phyloP scores from a whole-genome alignment of 2,797 vertebrate genomes.

The Peromyscus melanophrys region DNA sequence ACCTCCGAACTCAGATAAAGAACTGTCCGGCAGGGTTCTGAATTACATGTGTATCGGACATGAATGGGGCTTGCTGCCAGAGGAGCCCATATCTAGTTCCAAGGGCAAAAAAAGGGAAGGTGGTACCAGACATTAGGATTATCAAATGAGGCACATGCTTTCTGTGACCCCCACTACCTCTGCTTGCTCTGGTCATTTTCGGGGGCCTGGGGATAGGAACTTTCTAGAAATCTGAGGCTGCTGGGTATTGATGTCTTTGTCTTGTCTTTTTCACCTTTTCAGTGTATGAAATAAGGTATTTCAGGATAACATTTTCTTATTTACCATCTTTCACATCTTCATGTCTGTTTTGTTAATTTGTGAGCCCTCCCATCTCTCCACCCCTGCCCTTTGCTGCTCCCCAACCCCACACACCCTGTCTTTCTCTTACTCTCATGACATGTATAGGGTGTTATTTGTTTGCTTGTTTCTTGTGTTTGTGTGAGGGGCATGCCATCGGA shows the following conservation, averaged over 20 bases:
- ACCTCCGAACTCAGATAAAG: background rate
- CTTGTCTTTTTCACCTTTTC: background rate
- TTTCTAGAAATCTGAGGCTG: background rate
- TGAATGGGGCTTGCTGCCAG: background rate
- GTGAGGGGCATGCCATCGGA: background rate
- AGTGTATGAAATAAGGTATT: background rate
- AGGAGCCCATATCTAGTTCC: background rate
- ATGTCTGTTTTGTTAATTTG: background rate
- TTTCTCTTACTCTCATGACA: background rate
- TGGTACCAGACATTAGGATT: background rate
- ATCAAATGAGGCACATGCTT: background rate
- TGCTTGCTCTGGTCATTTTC: background rate
- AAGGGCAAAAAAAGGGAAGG: background rate
- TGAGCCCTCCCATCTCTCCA: background rate
- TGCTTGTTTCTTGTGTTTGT: background rate
- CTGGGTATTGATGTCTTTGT: background rate
- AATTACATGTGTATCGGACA: background rate
- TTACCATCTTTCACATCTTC: background rate
- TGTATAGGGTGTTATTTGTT: background rate
- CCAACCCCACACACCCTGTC: background rate
- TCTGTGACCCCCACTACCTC: background rate
- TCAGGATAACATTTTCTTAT: background rate
- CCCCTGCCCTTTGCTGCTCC: accelerated
- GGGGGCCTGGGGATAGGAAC: background rate
- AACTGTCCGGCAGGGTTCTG: background rate